Percentiles rank a stretch among this genome's conserved stretches.
Conservation (phyloP, 2,113 vertebrate genomes). For the Progne subis region DNA sequence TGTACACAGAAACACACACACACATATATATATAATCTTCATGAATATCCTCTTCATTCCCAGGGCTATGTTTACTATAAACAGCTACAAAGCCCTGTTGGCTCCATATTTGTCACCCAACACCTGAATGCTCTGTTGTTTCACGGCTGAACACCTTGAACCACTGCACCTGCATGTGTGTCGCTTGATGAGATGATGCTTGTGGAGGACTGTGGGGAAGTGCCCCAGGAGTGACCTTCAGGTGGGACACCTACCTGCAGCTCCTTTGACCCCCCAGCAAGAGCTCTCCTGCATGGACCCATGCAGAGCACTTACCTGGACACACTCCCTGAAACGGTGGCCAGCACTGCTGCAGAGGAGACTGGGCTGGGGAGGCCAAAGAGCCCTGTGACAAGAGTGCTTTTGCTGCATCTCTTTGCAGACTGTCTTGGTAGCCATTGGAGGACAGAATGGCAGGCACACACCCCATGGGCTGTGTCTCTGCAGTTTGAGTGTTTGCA, state of each 20-base stretch:
- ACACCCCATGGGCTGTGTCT: background rate
- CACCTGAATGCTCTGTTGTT: background rate
- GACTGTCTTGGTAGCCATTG: background rate
- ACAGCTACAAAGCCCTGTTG: background rate
- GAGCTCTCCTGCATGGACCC: background rate
- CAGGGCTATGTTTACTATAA: background rate
- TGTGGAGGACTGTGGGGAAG: background rate
- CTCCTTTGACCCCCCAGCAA: background rate
- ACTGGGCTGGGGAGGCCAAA: background rate
- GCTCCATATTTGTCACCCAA: background rate
- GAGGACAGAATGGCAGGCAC: background rate
- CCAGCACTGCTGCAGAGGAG: background rate
- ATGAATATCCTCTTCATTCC: background rate
- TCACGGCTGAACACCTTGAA: background rate
- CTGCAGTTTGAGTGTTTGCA: background rate
- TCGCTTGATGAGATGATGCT: background rate
- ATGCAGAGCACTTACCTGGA: background rate
- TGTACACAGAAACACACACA: no score
- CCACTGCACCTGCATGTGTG: accelerated
- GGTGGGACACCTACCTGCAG: background rate
- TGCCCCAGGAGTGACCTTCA: background rate
- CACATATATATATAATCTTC: no score
- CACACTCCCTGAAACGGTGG: background rate
- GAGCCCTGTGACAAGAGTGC: background rate
- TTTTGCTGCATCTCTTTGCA: background rate